phyloP scores from a whole-genome alignment of 2,888 invertebrate genomes.

The Rhynchonema sp. region DNA sequence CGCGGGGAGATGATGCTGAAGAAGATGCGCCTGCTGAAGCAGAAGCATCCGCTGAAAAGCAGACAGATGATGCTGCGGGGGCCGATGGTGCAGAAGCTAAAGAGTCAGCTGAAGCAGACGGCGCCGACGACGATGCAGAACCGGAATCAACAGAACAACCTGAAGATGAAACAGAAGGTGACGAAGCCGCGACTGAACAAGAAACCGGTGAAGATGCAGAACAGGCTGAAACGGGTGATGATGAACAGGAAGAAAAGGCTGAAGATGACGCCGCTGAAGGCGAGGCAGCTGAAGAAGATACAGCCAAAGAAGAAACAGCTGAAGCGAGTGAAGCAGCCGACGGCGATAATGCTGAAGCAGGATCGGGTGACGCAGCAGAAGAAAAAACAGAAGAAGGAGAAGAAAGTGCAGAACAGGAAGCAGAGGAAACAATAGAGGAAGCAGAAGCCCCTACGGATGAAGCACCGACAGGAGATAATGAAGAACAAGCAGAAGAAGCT shows the following conservation, averaged over 20 bases:
- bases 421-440: not conserved
- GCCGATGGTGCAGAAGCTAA: no score
- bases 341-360: not conserved
- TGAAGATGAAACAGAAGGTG: no score
- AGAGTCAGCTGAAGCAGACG: no score
- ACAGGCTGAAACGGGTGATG: no score
- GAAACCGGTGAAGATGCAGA: no score
- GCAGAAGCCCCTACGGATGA: not conserved
- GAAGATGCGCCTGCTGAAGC: no score
- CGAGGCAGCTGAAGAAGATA: not conserved
- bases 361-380: not conserved
- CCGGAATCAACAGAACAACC: no score
- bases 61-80: no score
- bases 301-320: not conserved
- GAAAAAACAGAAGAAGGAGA: not conserved
- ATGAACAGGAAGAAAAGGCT: not conserved
- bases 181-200: no score
- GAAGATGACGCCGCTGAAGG: not conserved
- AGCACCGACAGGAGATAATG: not conserved
- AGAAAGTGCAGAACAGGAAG: not conserved
- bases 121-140: no score
- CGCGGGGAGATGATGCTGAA: no score
- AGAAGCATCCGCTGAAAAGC: no score
- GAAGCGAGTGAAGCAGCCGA: not conserved
- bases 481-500: not conserved